Percentiles rank a stretch among this genome's conserved stretches.
These are phyloP conservation scores for Azorinus chamasolen DNA, from an alignment of 2,888 invertebrate genomes.

Conservation along the genomic window DNA sequence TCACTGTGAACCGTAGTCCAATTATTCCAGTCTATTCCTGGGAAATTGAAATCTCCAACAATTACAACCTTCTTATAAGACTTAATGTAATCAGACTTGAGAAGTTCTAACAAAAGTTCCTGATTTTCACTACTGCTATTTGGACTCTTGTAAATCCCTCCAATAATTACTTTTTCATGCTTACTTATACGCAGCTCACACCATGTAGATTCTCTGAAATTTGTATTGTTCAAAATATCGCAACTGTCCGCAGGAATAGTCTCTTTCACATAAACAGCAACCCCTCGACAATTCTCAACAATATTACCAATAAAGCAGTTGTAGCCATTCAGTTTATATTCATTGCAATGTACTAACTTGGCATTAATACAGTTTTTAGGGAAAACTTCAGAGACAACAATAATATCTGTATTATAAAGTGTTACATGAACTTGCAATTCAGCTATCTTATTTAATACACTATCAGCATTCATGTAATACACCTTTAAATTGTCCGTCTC, in stretches of 20 bases:
- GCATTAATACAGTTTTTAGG: background rate
- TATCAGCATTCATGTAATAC: constrained; percentile 1
- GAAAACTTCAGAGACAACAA: background rate
- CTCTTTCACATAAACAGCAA: no score
- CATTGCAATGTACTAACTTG: no score
- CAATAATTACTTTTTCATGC: background rate
- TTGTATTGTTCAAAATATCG: background rate
- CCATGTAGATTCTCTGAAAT: background rate
- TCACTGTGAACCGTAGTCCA: constrained; percentile 1
- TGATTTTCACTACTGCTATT: background rate
- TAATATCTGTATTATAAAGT: background rate
- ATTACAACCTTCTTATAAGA: constrained; percentile 1
- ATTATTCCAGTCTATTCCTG: constrained; percentile 8
- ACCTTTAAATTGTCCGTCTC: background rate
- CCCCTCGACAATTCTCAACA: constrained; percentile 1
- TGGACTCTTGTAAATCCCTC: no score
- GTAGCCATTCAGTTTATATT: constrained; percentile 1
- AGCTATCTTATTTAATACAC: background rate
- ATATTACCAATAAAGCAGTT: background rate
- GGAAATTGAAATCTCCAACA: constrained; percentile 23
- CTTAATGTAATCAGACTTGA: background rate
- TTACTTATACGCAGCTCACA: background rate
- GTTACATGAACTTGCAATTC: constrained; percentile 1
- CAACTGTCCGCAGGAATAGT: background rate
- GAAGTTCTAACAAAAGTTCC: background rate